Evolutionary conservation across 2,888 invertebrate genomes (phyloP), one percentile per base, ranked within the genome.

Genomic region (Diabrotica balteata): DNA sequence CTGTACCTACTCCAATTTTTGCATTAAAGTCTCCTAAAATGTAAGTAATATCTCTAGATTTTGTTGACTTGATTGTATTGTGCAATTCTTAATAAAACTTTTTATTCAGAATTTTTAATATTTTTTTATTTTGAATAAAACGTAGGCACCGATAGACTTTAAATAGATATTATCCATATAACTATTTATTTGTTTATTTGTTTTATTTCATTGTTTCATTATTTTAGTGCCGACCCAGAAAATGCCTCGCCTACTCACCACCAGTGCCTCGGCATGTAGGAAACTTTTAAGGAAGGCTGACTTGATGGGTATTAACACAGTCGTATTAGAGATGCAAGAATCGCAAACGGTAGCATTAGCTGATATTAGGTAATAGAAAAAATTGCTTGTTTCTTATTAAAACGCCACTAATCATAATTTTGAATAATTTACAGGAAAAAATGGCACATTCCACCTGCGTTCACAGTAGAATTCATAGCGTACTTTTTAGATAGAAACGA

Each of bases 361-460:
- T 6, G 97, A 97, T 79, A 91, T 95, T 7, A 58, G 55, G 55
- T 57, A 57, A 57, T 45, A 47, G 7, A 4, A 10, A 10, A 47
- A 47, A 47, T 47, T 6, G 47, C 4, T 47, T 6, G 47, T 47
- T 10, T 47, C 47, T 5, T 10, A 9, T 47, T 9, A 47, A 57
- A 57, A 32, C 32, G 32, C 32, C 5, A 32, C 32, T 32, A 32
- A 32, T 32, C 32, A 32, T 32, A 4, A 32, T 32, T 32, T 32
- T 32, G 1, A 44, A 45, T 45, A 44, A 44, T 57, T 57, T 44
- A 8, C 45, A 89, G 95, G 8, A 95, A 95, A 76, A 96, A 97
- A 76, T 96, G 96, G 93, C 95, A 97, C 83, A 93, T 97, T 70
- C 91, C 95, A 0, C 96, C 97, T 0, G 96, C 97, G 0, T 95